Conservation (phyloP, 2,113 vertebrate genomes). For the Apodemus speciosus region DNA sequence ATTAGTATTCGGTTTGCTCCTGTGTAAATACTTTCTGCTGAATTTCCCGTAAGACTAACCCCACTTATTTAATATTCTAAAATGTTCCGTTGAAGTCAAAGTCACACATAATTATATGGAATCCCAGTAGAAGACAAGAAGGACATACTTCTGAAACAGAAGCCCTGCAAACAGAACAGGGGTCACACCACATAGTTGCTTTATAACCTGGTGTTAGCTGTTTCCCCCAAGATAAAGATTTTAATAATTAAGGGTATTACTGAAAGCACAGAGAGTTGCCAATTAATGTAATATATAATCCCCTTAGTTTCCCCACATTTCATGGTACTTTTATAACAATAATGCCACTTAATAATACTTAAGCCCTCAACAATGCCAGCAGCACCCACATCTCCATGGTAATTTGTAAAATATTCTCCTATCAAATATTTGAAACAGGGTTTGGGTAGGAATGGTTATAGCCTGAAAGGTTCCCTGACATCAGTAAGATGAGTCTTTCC, state of each 20-base stretch:
- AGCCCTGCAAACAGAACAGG: neutral
- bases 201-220: slow-evolving; percentile 28
- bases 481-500: neutral
- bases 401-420: slow-evolving; percentile 1
- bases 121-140: neutral
- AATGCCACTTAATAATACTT: slow-evolving; percentile 37
- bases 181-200: neutral
- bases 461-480: neutral
- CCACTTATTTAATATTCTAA: slow-evolving; percentile 57
- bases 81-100: slow-evolving; percentile 44
- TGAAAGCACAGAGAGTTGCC: slow-evolving; percentile 24
- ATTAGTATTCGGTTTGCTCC: slow-evolving; percentile 1
- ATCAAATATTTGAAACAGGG: slow-evolving; percentile 1
- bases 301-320: neutral
- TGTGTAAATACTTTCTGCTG: neutral
- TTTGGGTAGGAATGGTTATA: neutral
- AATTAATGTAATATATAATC: slow-evolving; percentile 60
- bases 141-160: slow-evolving; percentile 19
- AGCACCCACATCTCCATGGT: neutral
- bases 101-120: slow-evolving; percentile 48
- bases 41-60: neutral
- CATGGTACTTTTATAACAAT: slow-evolving; percentile 29
- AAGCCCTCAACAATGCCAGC: slow-evolving; percentile 3
- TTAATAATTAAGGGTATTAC: slow-evolving; percentile 61
- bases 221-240: slow-evolving; percentile 49